Conservation (phyloP, 2,113 vertebrate genomes). For the Dinomys branickii region DNA sequence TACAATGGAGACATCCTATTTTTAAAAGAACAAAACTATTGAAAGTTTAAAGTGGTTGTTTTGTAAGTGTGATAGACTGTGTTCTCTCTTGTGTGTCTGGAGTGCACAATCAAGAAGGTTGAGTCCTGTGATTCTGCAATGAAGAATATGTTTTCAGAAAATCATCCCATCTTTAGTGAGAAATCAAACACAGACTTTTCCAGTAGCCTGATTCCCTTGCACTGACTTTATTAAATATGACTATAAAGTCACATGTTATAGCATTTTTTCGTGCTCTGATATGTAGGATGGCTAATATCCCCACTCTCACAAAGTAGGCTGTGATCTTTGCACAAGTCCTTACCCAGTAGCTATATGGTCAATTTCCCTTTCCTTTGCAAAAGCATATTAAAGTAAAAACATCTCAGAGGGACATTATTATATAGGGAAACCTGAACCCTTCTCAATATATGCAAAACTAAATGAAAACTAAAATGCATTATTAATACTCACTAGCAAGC, state of each 20-base stretch:
- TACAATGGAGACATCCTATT: not conserved
- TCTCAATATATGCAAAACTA: not conserved
- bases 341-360: not conserved
- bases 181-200: conserved; percentile 13
- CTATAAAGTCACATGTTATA: not conserved
- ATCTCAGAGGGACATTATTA: not conserved
- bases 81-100: conserved; percentile 15
- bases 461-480: not conserved
- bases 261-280: not conserved
- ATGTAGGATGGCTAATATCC: not conserved
- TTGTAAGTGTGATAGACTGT: conserved; percentile 25
- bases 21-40: conserved; percentile 26
- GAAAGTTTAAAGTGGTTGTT: not conserved
- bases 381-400: conserved; percentile 16
- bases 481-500: not conserved
- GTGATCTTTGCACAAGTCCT: not conserved
- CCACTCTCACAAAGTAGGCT: not conserved
- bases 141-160: not conserved
- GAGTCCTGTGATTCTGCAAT: not conserved
- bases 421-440: not conserved
- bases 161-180: not conserved
- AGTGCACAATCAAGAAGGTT: not conserved
- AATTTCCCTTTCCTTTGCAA: not conserved
- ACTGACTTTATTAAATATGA: not conserved
- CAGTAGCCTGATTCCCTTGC: not conserved